These are phyloP conservation scores for Astropecten irregularis DNA, from an alignment of 53 echinoderm and acorn worm species.

Conservation along the genomic window DNA sequence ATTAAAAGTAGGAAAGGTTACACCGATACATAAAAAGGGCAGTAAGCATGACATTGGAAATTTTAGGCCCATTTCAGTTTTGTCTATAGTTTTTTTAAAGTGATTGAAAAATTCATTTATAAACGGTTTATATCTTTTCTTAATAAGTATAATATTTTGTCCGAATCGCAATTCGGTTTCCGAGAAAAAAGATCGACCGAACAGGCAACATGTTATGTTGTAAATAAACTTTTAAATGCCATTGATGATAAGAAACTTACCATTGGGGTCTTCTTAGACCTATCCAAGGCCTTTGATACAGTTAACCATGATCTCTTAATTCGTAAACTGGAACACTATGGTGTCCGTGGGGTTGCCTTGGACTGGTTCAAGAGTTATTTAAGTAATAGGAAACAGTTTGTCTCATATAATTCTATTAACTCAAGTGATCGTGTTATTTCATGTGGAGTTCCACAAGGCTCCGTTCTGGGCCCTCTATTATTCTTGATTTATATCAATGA, in stretches of 20 bases:
- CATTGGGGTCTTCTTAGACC: not conserved
- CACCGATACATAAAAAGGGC: no score
- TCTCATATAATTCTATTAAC: no score
- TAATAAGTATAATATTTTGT: not conserved
- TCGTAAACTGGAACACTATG: not conserved
- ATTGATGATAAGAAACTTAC: not conserved
- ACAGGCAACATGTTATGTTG: not conserved
- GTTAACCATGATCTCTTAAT: not conserved
- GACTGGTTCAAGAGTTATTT: no score
- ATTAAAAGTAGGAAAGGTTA: no score
- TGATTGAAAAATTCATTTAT: not conserved
- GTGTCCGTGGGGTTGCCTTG: not conserved
- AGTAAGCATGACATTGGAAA: no score
- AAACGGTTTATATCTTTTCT: not conserved
- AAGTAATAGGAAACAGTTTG: no score
- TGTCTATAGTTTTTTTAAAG: no score
- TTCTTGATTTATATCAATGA: not conserved
- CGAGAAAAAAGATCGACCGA: not conserved
- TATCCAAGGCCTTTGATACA: no score
- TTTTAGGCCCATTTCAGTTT: no score
- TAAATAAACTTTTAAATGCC: not conserved
- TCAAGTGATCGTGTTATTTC: no score
- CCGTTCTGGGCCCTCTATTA: not conserved
- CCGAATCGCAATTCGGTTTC: not conserved
- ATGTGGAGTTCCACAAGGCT: no score